Base-by-base conservation (phyloP, 2,888 invertebrate genomes). In the Opisthograptis luteolata region DNA sequence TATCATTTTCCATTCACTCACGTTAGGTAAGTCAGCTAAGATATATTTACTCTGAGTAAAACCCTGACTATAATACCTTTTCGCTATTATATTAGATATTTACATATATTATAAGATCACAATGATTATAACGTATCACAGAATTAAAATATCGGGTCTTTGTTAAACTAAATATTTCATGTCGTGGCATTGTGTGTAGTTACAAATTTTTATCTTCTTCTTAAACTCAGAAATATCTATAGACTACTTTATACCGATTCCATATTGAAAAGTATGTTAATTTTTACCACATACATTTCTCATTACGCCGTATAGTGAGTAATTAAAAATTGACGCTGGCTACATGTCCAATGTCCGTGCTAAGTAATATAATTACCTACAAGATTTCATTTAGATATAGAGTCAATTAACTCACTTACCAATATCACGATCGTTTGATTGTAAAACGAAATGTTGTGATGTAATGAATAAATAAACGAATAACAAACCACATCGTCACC, bases 401-500 rank as follows among this genome's bases (percentile, higher is more conserved):
- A 37, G 79, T 81, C 79, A 81, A 80, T 51, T 44, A 81, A 79
- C 8, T 35, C n/a, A n/a, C n/a, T 35, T 4, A 19, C 8, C n/a
- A 7, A 20, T 59, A 58, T 63, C 63, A 70, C 58, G 55, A 66
- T 72, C 56, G 63, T 70, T 70, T 48, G 63, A 73, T 31, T 61
- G 62, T 46, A 64, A 42, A 70, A 69, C 62, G 59, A 19, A 34
- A 74, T 78, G 66, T 78, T 79, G 78, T 72, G 59, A 74, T 77
- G 71, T 70, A 65, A 65, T 67, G 67, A 76, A 66, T 68, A 30
- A 30, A 40, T 2, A 25, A 27, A 10, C 14, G 19, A 15, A 15
- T 9, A 17, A 17, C 9, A 15, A 15, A 15, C 8, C 9, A 2
- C 3, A 19, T 20, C 12, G 12, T 19, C 7, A 2, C 2, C 15